Conservation (phyloP, 2,888 invertebrate genomes). For the Rosalia funebris region DNA sequence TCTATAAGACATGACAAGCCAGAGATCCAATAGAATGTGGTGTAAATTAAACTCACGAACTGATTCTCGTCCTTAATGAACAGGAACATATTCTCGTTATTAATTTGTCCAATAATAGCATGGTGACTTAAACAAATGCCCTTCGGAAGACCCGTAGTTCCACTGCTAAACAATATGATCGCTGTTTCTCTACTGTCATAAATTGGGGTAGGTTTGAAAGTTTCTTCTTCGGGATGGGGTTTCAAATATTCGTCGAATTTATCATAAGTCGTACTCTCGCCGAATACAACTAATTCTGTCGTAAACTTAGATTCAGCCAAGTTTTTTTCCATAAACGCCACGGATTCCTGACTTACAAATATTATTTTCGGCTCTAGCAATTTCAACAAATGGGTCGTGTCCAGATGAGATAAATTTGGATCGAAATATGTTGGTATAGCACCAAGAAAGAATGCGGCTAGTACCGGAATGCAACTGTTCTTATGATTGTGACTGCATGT, state of each 20-base stretch:
- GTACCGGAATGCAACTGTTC: slow-evolving; percentile 60
- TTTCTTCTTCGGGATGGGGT: slow-evolving; percentile 37
- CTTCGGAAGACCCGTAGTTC: slow-evolving; percentile 53
- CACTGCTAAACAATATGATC: slow-evolving; percentile 54
- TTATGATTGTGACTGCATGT: slow-evolving; percentile 33
- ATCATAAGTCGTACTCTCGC: slow-evolving; percentile 39
- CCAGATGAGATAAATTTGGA: slow-evolving; percentile 45
- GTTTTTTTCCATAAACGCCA: slow-evolving; percentile 35
- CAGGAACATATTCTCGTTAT: too few relatives aligned
- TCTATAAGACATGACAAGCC: slow-evolving; percentile 1
- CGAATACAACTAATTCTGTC: slow-evolving; percentile 49
- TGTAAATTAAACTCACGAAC: slow-evolving; percentile 12
- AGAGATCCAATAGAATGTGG: slow-evolving; percentile 32
- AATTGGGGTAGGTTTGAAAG: slow-evolving; percentile 42
- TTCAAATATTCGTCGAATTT: slow-evolving; percentile 37
- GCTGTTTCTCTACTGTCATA: slow-evolving; percentile 43
- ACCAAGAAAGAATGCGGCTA: slow-evolving; percentile 65
- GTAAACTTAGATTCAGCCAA: slow-evolving; percentile 34
- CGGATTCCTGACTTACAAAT: slow-evolving; percentile 35
- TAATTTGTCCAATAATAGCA: slow-evolving; percentile 5
- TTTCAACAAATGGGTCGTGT: slow-evolving; percentile 35
- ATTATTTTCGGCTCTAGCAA: slow-evolving; percentile 39
- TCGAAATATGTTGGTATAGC: slow-evolving; percentile 51
- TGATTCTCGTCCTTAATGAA: too few relatives aligned
- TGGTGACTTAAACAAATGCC: slow-evolving; percentile 47